Conservation (phyloP, 2,888 invertebrate species). For the Napeogenes sylphis region DNA sequence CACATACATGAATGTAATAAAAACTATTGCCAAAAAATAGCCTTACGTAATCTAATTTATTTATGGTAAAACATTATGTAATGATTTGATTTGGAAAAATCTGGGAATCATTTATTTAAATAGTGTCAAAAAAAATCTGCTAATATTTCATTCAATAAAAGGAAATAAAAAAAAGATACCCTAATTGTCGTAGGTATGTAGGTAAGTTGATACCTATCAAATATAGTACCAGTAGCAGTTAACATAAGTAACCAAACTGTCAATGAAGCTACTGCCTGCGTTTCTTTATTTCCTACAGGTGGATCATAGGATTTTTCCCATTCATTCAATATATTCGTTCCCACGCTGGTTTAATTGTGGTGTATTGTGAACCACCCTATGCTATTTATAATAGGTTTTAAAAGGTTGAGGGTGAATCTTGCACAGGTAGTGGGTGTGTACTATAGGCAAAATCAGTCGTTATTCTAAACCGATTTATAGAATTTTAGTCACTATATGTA, state of each 20-base stretch:
- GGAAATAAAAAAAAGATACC: neutral
- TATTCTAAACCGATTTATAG: neutral
- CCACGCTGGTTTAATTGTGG: constrained; percentile 57
- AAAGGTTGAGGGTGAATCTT: constrained; percentile 63
- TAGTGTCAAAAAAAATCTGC: too few relatives aligned
- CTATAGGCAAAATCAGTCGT: constrained; percentile 13
- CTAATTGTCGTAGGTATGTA: too few relatives aligned
- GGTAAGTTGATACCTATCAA: too few relatives aligned
- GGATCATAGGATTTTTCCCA: constrained; percentile 44
- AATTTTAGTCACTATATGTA: constrained; percentile 10
- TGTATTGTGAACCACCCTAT: constrained; percentile 55
- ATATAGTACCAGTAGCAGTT: neutral
- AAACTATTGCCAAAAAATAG: neutral
- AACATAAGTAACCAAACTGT: neutral
- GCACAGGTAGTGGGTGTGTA: constrained; percentile 52
- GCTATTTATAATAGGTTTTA: constrained; percentile 50
- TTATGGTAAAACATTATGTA: constrained; percentile 2
- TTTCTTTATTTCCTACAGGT: constrained; percentile 54
- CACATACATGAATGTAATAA: neutral
- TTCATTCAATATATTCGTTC: constrained; percentile 53
- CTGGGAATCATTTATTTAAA: too few relatives aligned
- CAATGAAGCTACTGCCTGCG: constrained; percentile 33
- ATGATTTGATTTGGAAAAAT: constrained; percentile 4
- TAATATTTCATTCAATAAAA: too few relatives aligned
- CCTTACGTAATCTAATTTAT: constrained; percentile 26